phyloP scores from a whole-genome alignment of 2,888 invertebrate species.

The Sceliomorpha sp. region DNA sequence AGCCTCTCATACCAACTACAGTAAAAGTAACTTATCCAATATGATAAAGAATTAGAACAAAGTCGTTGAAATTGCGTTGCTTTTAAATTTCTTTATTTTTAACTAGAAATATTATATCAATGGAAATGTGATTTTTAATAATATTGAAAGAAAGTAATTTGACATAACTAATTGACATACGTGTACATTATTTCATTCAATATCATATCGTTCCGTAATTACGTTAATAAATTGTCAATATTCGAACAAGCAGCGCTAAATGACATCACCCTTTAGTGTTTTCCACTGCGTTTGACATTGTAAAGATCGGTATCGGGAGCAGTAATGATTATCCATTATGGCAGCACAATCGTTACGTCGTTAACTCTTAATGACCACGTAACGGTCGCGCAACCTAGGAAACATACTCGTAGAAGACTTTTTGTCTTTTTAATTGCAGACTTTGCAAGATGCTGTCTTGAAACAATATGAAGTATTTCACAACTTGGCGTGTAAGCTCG shows the following conservation, averaged over 20 bases:
- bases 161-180: too few relatives aligned
- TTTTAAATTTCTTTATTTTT: too few relatives aligned
- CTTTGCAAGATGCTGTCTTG: constrained; percentile 3
- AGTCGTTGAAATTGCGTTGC: too few relatives aligned
- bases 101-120: too few relatives aligned
- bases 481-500: not conserved
- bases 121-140: too few relatives aligned
- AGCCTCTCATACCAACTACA: too few relatives aligned
- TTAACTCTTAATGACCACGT: constrained; percentile 74
- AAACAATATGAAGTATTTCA: constrained; percentile 7
- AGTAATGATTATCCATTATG: constrained; percentile 76
- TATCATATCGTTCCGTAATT: too few relatives aligned
- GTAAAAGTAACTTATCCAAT: too few relatives aligned
- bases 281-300: constrained; percentile 69
- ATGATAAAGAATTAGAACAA: too few relatives aligned
- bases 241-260: constrained; percentile 32
- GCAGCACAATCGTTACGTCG: constrained; percentile 77
- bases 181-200: too few relatives aligned
- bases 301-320: constrained; percentile 75
- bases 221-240: constrained; percentile 24
- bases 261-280: constrained; percentile 56
- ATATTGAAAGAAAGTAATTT: too few relatives aligned
- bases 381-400: constrained; percentile 54
- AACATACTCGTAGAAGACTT: constrained; percentile 39
- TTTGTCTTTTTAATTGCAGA: constrained; percentile 24